Evolutionary conservation across 2,113 vertebrate genomes (phyloP).

Genomic region (Aythya baeri): DNA sequence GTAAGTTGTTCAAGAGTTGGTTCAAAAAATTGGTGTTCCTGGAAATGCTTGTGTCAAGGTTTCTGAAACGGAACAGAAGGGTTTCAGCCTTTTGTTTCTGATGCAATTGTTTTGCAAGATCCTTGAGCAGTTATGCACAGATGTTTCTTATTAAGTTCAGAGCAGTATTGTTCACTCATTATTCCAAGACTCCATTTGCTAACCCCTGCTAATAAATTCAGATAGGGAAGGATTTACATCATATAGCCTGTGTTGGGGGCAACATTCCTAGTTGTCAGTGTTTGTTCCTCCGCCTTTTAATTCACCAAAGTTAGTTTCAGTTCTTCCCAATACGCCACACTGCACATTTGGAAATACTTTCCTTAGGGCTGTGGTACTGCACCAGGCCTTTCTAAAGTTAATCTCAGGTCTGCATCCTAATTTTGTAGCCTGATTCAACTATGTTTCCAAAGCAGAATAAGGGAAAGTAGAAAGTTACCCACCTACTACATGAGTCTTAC

Average conservation of each 20-base stretch:
- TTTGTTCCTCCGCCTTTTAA: background rate
- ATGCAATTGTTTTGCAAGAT: slow-evolving; percentile 55
- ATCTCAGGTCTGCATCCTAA: background rate
- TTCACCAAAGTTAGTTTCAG: background rate
- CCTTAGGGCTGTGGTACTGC: background rate
- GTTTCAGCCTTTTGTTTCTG: slow-evolving; percentile 52
- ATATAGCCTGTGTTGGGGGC: background rate
- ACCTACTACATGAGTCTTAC: background rate
- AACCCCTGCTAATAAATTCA: background rate
- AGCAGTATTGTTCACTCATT: slow-evolving; percentile 44
- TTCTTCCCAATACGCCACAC: background rate
- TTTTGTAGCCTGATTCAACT: background rate
- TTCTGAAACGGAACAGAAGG: slow-evolving; percentile 3
- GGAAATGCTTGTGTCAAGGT: slow-evolving; percentile 14
- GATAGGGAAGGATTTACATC: background rate
- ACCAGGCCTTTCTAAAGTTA: background rate
- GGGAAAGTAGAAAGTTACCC: background rate
- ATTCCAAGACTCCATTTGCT: slow-evolving; percentile 43
- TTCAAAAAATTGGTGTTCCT: slow-evolving; percentile 1
- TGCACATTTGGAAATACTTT: background rate
- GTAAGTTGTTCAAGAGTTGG: background rate
- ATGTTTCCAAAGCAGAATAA: background rate
- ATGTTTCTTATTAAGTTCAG: slow-evolving; percentile 53
- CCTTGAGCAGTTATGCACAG: background rate
- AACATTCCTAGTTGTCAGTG: background rate